Conservation (phyloP, 1,140 invertebrate species). For the Lerema accius region DNA sequence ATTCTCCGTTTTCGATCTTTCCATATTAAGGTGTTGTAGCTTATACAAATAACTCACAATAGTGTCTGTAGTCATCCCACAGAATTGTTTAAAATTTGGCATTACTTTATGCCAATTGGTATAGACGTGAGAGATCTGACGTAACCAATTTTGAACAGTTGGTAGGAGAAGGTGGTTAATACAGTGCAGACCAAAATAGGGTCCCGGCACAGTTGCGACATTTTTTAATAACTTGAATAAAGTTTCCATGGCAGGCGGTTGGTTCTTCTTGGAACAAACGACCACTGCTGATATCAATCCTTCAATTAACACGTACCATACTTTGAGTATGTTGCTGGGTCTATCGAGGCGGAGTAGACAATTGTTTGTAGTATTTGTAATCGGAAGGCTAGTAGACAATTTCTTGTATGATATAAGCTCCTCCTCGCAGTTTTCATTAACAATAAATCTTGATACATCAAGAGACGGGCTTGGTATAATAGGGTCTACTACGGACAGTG, state of each 20-base stretch:
- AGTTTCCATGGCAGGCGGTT: slow-evolving; percentile 93
- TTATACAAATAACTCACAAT: slow-evolving; percentile 91
- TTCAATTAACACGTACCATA: slow-evolving; percentile 96
- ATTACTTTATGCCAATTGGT: slow-evolving; percentile 89
- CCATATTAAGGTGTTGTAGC: slow-evolving; percentile 70
- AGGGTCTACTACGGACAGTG: slow-evolving; percentile 91
- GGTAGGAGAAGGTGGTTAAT: slow-evolving; percentile 95
- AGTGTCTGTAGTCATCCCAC: slow-evolving; percentile 94
- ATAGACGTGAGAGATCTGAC: slow-evolving; percentile 87
- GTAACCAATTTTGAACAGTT: slow-evolving; percentile 94
- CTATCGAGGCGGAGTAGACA: slow-evolving; percentile 89
- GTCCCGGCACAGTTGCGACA: slow-evolving; percentile 89
- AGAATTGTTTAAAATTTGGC: slow-evolving; percentile 96
- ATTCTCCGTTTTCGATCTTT: slow-evolving; percentile 56
- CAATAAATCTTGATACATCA: slow-evolving; percentile 80
- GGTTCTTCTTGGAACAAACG: slow-evolving; percentile 91
- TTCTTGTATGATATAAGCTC: slow-evolving; percentile 85
- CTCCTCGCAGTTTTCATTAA: slow-evolving; percentile 73
- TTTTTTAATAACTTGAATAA: slow-evolving; percentile 92
- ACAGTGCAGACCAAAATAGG: slow-evolving; percentile 94
- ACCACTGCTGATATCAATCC: slow-evolving; percentile 92
- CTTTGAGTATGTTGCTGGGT: slow-evolving; percentile 92
- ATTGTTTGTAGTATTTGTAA: slow-evolving; percentile 83
- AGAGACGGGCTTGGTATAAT: slow-evolving; percentile 88
- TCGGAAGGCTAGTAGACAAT: slow-evolving; percentile 83